These are phyloP conservation scores for Notoglanidium macrostoma DNA, from an alignment of 2,797 vertebrate genomes.

Conservation along the genomic window DNA sequence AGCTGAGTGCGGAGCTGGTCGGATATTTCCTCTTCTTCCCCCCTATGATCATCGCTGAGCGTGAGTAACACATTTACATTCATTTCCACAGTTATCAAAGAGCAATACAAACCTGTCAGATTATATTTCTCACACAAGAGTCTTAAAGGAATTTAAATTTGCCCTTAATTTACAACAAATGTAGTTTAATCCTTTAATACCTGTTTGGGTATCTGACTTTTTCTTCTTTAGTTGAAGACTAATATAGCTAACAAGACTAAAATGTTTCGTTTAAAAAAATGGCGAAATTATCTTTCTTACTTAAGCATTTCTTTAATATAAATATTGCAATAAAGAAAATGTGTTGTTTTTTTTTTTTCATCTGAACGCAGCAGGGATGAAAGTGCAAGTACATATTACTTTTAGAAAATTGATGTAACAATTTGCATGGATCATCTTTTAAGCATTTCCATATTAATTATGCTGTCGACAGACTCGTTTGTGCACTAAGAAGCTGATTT, in stretches of 20 bases:
- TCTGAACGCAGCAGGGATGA: neutral
- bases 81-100: conserved; percentile 1
- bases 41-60: conserved; percentile 91
- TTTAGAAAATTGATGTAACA: neutral
- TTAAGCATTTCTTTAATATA: neutral
- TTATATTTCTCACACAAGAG: neutral
- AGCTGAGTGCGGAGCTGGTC: conserved; percentile 92
- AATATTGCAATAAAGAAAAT: neutral
- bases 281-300: neutral
- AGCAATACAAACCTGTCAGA: neutral
- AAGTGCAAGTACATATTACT: neutral
- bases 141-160: neutral
- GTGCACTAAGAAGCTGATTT: neutral
- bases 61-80: conserved; percentile 74
- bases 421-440: neutral
- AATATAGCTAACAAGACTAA: neutral
- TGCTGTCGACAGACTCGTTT: neutral
- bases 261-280: neutral
- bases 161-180: neutral
- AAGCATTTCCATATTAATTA: neutral
- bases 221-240: neutral
- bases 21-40: conserved; percentile 97
- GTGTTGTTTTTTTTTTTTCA: neutral
- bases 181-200: neutral
- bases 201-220: neutral